phyloP scores from a whole-genome alignment of 2,888 invertebrate genomes.

The Oxytorus armatus region DNA sequence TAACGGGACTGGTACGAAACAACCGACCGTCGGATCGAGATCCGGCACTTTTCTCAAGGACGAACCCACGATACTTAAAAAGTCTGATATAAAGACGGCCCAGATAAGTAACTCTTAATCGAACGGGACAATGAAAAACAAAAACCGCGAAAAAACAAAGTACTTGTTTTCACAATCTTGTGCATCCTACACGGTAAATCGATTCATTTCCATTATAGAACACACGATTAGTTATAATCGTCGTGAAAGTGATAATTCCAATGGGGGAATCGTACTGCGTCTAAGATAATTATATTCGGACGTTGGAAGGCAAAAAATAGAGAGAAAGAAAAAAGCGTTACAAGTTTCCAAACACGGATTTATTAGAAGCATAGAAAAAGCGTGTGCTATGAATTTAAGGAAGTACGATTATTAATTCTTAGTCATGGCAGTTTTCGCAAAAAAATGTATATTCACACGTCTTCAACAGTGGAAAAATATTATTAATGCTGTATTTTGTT shows the following conservation, averaged over 20 bases:
- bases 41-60: constrained; percentile 92
- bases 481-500: too few species aligned
- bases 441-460: too few species aligned
- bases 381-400: constrained; percentile 70
- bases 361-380: constrained; percentile 71
- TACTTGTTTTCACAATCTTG: too few species aligned
- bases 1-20: constrained; percentile 80
- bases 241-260: constrained; percentile 76
- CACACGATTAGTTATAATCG: constrained; percentile 25
- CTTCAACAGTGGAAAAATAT: too few species aligned
- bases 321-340: constrained; percentile 20
- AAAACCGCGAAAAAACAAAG: too few species aligned
- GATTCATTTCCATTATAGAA: too few species aligned
- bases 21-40: constrained; percentile 85
- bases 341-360: constrained; percentile 71
- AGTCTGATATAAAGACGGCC: constrained; percentile 81
- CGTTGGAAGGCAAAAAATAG: constrained; percentile 17
- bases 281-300: constrained; percentile 68
- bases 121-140: constrained; percentile 1
- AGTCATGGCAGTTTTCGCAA: too few species aligned
- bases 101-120: constrained; percentile 79
- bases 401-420: constrained; percentile 25
- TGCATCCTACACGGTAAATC: too few species aligned
- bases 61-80: constrained; percentile 88
- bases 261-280: constrained; percentile 72